Evolutionary conservation across 2,113 vertebrate species (phyloP), one percentile per base, ranked within the genome.

Genomic region (Prolemur simus): DNA sequence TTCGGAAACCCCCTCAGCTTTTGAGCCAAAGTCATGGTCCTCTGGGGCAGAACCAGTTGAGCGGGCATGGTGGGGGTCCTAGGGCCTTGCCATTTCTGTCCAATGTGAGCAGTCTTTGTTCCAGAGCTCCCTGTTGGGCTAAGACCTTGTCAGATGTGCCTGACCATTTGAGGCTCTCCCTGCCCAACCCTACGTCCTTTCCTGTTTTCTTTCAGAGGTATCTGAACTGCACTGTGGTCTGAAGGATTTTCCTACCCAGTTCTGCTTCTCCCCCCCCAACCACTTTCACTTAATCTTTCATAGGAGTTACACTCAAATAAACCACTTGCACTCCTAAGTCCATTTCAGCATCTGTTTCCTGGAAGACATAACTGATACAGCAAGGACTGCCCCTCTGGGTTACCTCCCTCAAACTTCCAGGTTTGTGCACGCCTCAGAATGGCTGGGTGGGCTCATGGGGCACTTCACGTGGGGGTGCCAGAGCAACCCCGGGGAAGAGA

Each of bases 21-120:
- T 47, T 8, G 49, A 64, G 11, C 47, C 23, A 10, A 68, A 78
- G 77, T 4, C 29, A 2, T 12, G 15, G 8, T 8, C 47, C 80
- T 23, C 29, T 9, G 42, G 14, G 21, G 21, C 49, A 87, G 69
- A 27, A 29, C 13, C 54, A 69, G 54, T 5, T 8, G 21, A 14
- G 54, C 2, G 52, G 54, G 5, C 23, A 4, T 11, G 20, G 32
- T 0, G 14, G 4, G 52, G 6, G n/a, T 7, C 42, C 47, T 21
- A 13, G 54, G 29, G 13, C 81, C 45, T 92, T 20, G 32, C 54
- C 52, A 3, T 81, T 66, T 32, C 39, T 58, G 20, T 42, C 47
- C 49, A 42, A 6, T 3, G 1, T 25, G 60, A 4, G 66, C 15
- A 25, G 14, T 2, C 2, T 18, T 45, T 34, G 66, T 18, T 37